phyloP scores from a whole-genome alignment of 1,140 invertebrate genomes.

The Alviniconcha marisindica region DNA sequence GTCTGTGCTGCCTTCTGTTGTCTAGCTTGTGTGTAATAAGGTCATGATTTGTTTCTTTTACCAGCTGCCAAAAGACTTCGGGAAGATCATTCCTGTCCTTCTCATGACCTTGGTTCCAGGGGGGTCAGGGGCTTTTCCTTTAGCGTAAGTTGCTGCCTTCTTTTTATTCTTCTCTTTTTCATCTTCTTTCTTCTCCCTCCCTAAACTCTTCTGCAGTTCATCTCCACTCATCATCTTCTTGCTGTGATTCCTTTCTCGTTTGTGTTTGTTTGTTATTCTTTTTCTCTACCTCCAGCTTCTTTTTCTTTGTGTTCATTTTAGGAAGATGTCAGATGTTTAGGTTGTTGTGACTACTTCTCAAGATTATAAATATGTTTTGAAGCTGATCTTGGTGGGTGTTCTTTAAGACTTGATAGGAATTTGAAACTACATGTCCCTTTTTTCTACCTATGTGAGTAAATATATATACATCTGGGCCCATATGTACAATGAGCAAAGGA shows the following conservation, averaged over 20 bases:
- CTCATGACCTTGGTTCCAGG: slow-evolving; percentile 15
- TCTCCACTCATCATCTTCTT: not conserved
- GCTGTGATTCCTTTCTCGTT: not conserved
- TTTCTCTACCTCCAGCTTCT: not conserved
- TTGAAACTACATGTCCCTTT: too few relatives aligned
- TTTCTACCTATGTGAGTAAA: too few relatives aligned
- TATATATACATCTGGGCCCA: too few relatives aligned
- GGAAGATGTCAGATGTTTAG: too few relatives aligned
- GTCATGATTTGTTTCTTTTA: not conserved
- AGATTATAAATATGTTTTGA: too few relatives aligned
- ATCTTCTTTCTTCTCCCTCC: not conserved
- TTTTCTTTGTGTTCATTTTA: too few relatives aligned
- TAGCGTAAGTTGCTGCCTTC: slow-evolving; percentile 4
- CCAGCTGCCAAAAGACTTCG: slow-evolving; percentile 31
- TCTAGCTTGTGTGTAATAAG: too few relatives aligned
- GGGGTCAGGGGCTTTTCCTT: slow-evolving; percentile 20
- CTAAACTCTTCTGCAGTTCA: not conserved
- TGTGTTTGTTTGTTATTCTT: not conserved
- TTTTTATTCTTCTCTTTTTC: not conserved
- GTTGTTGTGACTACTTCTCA: too few relatives aligned
- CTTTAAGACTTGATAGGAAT: too few relatives aligned
- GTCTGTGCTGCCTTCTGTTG: too few relatives aligned
- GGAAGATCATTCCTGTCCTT: slow-evolving; percentile 32
- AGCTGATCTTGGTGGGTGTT: too few relatives aligned
- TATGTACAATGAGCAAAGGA: too few relatives aligned